Conservation (phyloP, 2,113 vertebrate genomes). For the Xiphias gladius region DNA sequence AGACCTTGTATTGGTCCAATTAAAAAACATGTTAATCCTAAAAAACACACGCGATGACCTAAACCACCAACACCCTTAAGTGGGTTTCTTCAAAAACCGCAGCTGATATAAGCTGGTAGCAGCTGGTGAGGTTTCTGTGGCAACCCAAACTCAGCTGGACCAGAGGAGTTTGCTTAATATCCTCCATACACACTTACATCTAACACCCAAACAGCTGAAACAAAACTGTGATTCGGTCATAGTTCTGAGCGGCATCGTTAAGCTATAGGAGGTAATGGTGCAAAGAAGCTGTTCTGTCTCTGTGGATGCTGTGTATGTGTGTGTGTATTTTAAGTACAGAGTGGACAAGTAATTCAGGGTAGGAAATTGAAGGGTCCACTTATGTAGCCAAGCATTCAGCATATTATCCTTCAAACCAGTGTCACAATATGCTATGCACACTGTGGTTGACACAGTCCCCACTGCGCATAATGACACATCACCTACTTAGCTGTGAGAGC, state of each 20-base stretch:
- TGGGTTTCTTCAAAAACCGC: neutral
- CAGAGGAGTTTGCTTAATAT: neutral
- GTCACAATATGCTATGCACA: conserved; percentile 32
- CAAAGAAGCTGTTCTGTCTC: conserved; percentile 2
- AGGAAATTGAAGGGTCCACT: conserved; percentile 14
- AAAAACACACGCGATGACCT: neutral
- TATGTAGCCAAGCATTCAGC: conserved; percentile 16
- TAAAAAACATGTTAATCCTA: neutral
- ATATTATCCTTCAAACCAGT: conserved; percentile 28
- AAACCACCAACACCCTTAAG: neutral
- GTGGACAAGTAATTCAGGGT: conserved; percentile 12
- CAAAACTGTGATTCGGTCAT: too few species aligned
- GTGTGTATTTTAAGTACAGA: conserved; percentile 2
- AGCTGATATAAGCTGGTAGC: neutral
- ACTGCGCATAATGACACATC: conserved; percentile 47
- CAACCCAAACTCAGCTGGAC: conserved; percentile 3
- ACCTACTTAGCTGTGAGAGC: conserved; percentile 19
- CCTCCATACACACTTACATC: neutral
- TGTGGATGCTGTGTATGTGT: neutral
- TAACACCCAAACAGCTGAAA: neutral
- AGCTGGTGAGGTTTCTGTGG: conserved; percentile 43
- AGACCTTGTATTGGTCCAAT: neutral
- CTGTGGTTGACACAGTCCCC: conserved; percentile 7
- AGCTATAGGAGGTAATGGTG: neutral
- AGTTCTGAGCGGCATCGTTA: neutral